These are phyloP conservation scores for Papilio glaucus DNA, from an alignment of 1,140 invertebrate species.

Conservation along the genomic window DNA sequence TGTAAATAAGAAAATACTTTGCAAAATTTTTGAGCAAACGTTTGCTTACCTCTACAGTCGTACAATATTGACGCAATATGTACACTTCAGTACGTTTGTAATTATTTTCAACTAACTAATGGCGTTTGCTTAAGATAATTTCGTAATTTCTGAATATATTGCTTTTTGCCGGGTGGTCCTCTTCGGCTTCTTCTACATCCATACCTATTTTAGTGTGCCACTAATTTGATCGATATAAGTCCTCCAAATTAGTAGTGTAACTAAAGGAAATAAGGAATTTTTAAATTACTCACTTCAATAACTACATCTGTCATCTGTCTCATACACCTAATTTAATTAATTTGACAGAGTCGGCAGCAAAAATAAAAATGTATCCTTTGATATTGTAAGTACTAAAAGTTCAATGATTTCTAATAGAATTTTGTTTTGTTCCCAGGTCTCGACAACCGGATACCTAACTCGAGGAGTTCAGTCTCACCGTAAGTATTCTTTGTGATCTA, in stretches of 20 bases:
- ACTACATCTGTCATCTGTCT: too few relatives aligned
- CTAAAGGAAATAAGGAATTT: too few relatives aligned
- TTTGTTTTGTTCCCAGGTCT: slow-evolving; percentile 67
- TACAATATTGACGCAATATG: slow-evolving; percentile 26
- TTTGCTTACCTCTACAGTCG: slow-evolving; percentile 25
- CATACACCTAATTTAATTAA: too few relatives aligned
- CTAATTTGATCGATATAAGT: too few relatives aligned
- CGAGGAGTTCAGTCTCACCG: slow-evolving; percentile 72
- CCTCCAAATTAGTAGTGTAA: too few relatives aligned
- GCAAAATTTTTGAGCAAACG: slow-evolving; percentile 29
- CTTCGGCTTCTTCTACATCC: too few relatives aligned
- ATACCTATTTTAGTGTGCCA: too few relatives aligned
- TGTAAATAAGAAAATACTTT: slow-evolving; percentile 24
- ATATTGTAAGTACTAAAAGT: too few relatives aligned
- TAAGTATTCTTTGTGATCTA: slow-evolving; percentile 63
- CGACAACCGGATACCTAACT: slow-evolving; percentile 75
- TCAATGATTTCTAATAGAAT: neutral
- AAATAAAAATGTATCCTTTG: too few relatives aligned
- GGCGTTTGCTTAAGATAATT: neutral
- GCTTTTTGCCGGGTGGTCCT: neutral
- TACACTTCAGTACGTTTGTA: neutral
- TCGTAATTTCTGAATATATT: neutral
- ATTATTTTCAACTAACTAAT: slow-evolving; percentile 15
- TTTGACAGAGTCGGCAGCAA: too few relatives aligned
- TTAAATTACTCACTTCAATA: too few relatives aligned